Base-by-base conservation (phyloP, 2,888 invertebrate genomes). In the Volucella bombylans region DNA sequence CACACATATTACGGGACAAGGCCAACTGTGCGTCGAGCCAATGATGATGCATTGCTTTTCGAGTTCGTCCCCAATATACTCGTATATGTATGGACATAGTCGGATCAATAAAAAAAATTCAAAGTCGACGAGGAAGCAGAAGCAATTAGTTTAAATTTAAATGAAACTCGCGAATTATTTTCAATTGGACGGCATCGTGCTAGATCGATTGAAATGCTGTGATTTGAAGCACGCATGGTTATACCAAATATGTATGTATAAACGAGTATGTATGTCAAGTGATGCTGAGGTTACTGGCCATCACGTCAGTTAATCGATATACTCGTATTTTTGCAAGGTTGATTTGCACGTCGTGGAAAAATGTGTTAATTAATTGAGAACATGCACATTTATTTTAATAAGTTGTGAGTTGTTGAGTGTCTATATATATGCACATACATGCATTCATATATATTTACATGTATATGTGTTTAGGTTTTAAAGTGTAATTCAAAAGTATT, bases 61-160 rank as follows among this genome's bases (percentile, higher is more conserved):
- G 76, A 76, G 47, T 81, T 59, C 50, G 72, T 69, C 69, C 64
- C 50, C 73, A 79, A 74, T 74, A 71, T 74, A 23, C 18, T 1
- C 0, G 18, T 23, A 23, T 2, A 3, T 3, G 18, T 23, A 83
- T 83, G 50, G 65, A 79, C 74, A 69, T 45, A 65, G 6, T 31
- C 31, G 31, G 31, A 31, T 31, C 54, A 15, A 49, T 1, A 57
- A 43, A 39, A 43, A 39, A 71, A 61, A 18, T 55, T 71, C 11
- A 68, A 73, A 52, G 18, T 54, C 77, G 14, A 41, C 23, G 49
- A 71, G 74, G 71, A 76, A 67, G 72, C 57, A 71, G 47, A 65
- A 55, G 61, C 54, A 79, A 71, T 80, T 82, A 65, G 54, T 76
- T 82, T 65, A 61, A 76, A 71, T 82, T 77, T 67, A 41, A 82